Evolutionary conservation across 2,797 vertebrate genomes (phyloP).

Genomic region (Ispidina picta): DNA sequence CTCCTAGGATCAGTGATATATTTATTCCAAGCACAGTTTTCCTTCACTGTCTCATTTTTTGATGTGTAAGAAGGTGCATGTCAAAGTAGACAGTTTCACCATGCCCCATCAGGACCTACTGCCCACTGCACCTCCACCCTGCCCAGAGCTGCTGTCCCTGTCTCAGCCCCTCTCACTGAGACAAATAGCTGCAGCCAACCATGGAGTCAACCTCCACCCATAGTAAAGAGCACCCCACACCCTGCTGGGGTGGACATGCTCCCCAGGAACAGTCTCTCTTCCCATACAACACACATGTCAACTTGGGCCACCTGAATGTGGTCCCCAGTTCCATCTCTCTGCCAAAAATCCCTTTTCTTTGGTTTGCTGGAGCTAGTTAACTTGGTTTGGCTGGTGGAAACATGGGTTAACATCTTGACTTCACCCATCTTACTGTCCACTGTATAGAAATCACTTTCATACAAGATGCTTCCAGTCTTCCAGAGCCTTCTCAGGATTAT

Average conservation of each 20-base stretch:
- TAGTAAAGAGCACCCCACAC: neutral
- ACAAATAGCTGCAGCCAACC: neutral
- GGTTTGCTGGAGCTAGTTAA: neutral
- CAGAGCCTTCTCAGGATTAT: neutral
- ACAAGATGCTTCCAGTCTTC: neutral
- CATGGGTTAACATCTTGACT: neutral
- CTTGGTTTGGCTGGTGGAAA: neutral
- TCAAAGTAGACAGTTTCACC: neutral
- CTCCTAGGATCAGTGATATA: neutral
- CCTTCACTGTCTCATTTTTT: neutral
- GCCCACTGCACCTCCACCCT: neutral
- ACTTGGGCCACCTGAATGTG: neutral
- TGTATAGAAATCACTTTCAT: neutral
- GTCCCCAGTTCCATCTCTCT: neutral
- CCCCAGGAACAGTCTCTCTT: neutral
- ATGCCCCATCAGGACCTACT: neutral
- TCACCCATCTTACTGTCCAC: neutral
- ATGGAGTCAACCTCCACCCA: neutral
- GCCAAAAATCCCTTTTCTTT: neutral
- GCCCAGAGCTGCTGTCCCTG: neutral
- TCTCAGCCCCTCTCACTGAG: neutral
- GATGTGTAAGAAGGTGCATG: neutral
- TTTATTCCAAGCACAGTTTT: constrained; percentile 42
- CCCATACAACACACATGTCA: too few species aligned
- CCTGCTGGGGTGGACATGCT: neutral